A percentile compares a stretch with the other conserved stretches of the same genome.
Evolutionary conservation across 2,797 vertebrate genomes (phyloP).

Genomic region (Lophotriccus pileatus): DNA sequence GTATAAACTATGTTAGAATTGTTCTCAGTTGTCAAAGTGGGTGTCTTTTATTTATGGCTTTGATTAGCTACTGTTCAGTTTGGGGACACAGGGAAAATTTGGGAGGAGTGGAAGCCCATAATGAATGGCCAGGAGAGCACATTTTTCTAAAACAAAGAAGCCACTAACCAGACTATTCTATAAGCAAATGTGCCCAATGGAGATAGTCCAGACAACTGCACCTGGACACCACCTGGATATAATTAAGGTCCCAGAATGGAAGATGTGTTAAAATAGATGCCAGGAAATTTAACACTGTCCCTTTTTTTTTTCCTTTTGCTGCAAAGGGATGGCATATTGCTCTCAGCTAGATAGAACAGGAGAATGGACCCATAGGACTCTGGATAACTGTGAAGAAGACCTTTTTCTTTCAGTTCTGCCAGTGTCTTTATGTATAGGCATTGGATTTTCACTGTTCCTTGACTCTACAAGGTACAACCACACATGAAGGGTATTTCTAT

Average conservation of each 20-base stretch:
- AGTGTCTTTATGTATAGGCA: not conserved
- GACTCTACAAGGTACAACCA: not conserved
- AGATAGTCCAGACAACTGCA: conserved; percentile 58
- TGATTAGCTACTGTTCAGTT: conserved; percentile 52
- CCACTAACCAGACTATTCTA: conserved; percentile 3
- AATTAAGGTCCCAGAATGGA: conserved; percentile 65
- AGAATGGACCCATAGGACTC: not conserved
- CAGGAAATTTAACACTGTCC: conserved; percentile 63
- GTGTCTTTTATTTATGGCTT: conserved; percentile 10
- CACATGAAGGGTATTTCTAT: not conserved
- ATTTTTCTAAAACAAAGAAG: conserved; percentile 63
- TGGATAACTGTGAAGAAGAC: not conserved
- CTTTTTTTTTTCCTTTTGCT: conserved; percentile 7
- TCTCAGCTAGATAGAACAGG: not conserved
- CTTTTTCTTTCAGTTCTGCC: not conserved
- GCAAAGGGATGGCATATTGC: not conserved
- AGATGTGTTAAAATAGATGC: conserved; percentile 60
- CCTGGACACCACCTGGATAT: conserved; percentile 74
- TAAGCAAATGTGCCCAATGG: conserved; percentile 63
- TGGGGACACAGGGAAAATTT: conserved; percentile 14
- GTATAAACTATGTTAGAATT: not conserved
- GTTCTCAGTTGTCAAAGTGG: conserved; percentile 8
- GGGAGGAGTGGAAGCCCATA: conserved; percentile 68
- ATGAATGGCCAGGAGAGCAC: conserved; percentile 58
- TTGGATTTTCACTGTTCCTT: not conserved